Evolutionary conservation across 2,113 vertebrate species (phyloP).

Genomic region (Grantiella picta): DNA sequence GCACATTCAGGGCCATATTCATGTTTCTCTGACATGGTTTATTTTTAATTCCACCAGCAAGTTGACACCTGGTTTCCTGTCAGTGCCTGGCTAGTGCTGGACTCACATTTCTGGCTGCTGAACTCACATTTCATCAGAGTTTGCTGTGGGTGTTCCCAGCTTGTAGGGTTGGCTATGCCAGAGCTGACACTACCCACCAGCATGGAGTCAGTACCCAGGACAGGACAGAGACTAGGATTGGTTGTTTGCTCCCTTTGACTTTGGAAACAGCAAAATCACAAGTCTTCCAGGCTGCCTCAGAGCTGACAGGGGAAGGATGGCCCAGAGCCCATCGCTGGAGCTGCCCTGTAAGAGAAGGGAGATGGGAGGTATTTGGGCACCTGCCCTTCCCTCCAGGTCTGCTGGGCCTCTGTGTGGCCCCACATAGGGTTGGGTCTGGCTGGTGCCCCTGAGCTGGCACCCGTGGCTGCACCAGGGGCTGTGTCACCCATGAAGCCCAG

Average conservation of each 20-base stretch:
- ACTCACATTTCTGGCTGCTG: too few relatives aligned
- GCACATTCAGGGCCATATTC: fast-evolving
- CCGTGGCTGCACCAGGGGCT: neutral
- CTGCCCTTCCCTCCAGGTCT: neutral
- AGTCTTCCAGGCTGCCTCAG: neutral
- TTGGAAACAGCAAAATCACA: slow-evolving; percentile 22
- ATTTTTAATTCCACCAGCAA: neutral
- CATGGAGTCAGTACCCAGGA: neutral
- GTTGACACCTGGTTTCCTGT: neutral
- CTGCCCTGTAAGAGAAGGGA: neutral
- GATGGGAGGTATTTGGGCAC: neutral
- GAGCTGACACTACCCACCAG: fast-evolving
- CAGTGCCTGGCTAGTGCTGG: neutral
- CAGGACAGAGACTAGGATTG: neutral
- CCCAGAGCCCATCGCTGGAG: fast-evolving
- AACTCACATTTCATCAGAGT: neutral
- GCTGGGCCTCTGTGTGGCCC: fast-evolving
- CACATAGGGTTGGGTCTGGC: neutral
- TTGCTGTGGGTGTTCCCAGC: neutral
- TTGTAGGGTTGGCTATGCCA: fast-evolving
- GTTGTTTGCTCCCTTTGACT: neutral
- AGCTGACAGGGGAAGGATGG: neutral
- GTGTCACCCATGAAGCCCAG: fast-evolving
- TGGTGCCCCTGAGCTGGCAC: neutral
- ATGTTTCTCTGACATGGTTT: neutral